phyloP scores from a whole-genome alignment of 2,113 vertebrate species.

The Pterophyllum scalare region DNA sequence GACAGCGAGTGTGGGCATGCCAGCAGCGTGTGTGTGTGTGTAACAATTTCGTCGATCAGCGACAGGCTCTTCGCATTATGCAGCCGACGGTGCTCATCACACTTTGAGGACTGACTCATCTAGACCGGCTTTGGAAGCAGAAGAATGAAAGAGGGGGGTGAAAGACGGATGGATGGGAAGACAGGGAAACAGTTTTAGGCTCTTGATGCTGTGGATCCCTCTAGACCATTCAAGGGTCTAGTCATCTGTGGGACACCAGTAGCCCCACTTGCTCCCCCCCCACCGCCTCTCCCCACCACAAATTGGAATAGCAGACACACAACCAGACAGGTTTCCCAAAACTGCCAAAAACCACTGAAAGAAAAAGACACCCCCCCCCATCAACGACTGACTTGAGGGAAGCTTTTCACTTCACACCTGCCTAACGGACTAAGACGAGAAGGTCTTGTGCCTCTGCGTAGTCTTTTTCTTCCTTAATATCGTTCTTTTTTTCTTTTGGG shows the following conservation, averaged over 20 bases:
- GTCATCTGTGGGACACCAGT: slow-evolving; percentile 61
- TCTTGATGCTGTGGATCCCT: slow-evolving; percentile 54
- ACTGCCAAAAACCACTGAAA: slow-evolving; percentile 27
- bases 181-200: slow-evolving; percentile 50
- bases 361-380: slow-evolving; percentile 4
- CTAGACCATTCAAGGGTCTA: slow-evolving; percentile 52
- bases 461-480: slow-evolving; percentile 35
- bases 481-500: slow-evolving; percentile 43
- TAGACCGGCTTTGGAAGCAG: slow-evolving; percentile 44
- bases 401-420: slow-evolving; percentile 23
- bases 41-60: slow-evolving; percentile 70
- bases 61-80: slow-evolving; percentile 68
- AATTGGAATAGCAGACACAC: slow-evolving; percentile 68
- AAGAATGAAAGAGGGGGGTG: not conserved
- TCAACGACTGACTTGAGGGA: slow-evolving; percentile 36
- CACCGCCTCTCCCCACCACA: slow-evolving; percentile 10
- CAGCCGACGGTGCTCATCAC: slow-evolving; percentile 69
- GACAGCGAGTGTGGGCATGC: slow-evolving; percentile 53
- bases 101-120: slow-evolving; percentile 76
- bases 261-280: slow-evolving; percentile 10
- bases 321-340: slow-evolving; percentile 54
- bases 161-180: slow-evolving; percentile 54
- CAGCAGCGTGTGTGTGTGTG: slow-evolving; percentile 38
- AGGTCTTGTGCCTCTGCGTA: slow-evolving; percentile 31
- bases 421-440: slow-evolving; percentile 40